Conservation (phyloP, 2,797 vertebrate genomes). For the Macrochelys suwanniensis region DNA sequence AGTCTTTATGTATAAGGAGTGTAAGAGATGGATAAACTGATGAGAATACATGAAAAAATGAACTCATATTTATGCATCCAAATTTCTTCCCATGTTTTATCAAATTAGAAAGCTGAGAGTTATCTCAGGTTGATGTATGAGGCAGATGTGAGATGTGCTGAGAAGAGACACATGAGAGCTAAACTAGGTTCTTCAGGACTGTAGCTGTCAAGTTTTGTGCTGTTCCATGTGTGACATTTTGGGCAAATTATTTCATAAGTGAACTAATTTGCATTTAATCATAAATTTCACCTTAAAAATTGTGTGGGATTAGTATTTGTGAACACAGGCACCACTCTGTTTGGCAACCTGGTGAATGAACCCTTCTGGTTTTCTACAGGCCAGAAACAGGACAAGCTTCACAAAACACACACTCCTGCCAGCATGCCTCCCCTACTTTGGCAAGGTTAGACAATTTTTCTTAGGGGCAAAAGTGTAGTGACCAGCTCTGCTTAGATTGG, state of each 20-base stretch:
- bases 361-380: not conserved
- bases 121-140: not conserved
- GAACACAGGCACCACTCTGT: not conserved
- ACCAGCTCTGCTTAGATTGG: not conserved
- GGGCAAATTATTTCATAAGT: not conserved
- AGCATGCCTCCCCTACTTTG: not conserved
- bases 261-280: not conserved
- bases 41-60: not conserved
- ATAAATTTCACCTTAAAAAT: not conserved
- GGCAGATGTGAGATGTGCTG: not conserved
- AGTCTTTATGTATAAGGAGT: constrained; percentile 37
- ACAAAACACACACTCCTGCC: not conserved
- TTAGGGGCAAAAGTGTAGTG: not conserved
- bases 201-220: accelerated
- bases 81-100: not conserved
- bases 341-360: not conserved
- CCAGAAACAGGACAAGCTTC: not conserved
- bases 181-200: not conserved
- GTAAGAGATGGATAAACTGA: constrained; percentile 22
- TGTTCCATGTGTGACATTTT: not conserved
- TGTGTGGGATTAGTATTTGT: not conserved
- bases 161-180: not conserved
- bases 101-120: not conserved
- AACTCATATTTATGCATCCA: not conserved
- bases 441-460: not conserved